phyloP scores from a whole-genome alignment of 2,113 vertebrate genomes.

The Montifringilla adamsi region DNA sequence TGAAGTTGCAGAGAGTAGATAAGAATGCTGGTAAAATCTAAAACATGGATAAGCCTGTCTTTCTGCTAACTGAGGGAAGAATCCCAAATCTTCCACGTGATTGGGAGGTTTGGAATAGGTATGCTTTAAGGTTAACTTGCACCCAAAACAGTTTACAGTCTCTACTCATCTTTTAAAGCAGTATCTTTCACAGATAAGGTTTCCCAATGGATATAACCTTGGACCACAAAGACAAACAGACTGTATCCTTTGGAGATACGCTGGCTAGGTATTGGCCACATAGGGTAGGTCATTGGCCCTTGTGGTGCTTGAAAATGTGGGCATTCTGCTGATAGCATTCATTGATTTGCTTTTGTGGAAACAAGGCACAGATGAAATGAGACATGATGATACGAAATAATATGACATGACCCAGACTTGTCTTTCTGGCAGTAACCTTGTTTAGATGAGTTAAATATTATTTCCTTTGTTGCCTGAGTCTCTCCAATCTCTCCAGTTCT shows the following conservation, averaged over 20 bases:
- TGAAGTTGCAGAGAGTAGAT: neutral
- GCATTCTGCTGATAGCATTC: constrained; percentile 25
- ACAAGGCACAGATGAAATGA: neutral
- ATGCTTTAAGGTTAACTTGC: neutral
- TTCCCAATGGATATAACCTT: constrained; percentile 41
- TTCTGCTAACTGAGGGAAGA: neutral
- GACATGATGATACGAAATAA: neutral
- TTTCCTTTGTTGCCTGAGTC: neutral
- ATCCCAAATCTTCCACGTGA: neutral
- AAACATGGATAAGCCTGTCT: neutral
- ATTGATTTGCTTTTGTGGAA: constrained; percentile 18
- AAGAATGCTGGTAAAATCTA: neutral
- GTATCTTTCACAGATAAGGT: constrained; percentile 33
- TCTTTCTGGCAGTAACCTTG: constrained; percentile 16
- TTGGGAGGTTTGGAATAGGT: neutral
- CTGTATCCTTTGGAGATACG: neutral
- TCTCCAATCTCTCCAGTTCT: neutral
- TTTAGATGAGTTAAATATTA: constrained; percentile 50
- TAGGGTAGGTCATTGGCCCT: neutral
- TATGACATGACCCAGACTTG: constrained; percentile 2
- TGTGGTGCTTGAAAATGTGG: constrained; percentile 19
- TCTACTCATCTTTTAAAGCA: neutral
- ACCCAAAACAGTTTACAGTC: neutral
- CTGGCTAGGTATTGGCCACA: neutral
- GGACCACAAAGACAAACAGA: constrained; percentile 16